These are phyloP conservation scores for Campodea augens DNA, from an alignment of 1,140 invertebrate species.

Conservation along the genomic window DNA sequence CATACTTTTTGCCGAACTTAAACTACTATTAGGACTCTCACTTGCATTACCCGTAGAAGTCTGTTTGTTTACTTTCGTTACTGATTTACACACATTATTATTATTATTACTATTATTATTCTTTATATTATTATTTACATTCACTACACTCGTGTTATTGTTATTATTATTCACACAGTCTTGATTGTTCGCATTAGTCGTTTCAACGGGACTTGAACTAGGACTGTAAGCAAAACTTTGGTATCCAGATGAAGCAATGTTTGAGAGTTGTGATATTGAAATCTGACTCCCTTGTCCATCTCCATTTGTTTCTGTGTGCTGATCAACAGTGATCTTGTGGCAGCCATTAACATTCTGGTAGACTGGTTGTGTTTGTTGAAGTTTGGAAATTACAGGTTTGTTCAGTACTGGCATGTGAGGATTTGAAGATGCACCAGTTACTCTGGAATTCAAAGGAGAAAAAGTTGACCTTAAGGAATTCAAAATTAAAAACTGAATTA, in stretches of 20 bases:
- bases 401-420: too few species aligned
- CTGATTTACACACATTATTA: too few species aligned
- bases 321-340: too few species aligned
- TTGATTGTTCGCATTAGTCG: not conserved
- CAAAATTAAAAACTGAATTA: too few species aligned
- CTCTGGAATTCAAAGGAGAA: too few species aligned
- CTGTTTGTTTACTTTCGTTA: too few species aligned
- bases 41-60: not conserved
- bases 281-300: conserved; percentile 40
- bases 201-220: conserved; percentile 69
- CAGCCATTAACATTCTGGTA: too few species aligned
- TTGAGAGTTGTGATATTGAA: conserved; percentile 60
- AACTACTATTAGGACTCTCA: not conserved
- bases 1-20: not conserved
- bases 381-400: too few species aligned
- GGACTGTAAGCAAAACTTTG: conserved; percentile 81
- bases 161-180: not conserved
- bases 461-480: too few species aligned
- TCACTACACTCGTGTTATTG: not conserved
- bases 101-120: not conserved
- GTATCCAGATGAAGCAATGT: conserved; percentile 70
- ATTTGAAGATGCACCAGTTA: too few species aligned
- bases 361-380: too few species aligned
- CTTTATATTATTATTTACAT: conserved; percentile 28
- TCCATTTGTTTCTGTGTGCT: too few species aligned